Evolutionary conservation across 64 coral and sea anemone species (phyloP), one percentile per base, ranked within the genome.

Genomic region (Exaiptasia diaphana): DNA sequence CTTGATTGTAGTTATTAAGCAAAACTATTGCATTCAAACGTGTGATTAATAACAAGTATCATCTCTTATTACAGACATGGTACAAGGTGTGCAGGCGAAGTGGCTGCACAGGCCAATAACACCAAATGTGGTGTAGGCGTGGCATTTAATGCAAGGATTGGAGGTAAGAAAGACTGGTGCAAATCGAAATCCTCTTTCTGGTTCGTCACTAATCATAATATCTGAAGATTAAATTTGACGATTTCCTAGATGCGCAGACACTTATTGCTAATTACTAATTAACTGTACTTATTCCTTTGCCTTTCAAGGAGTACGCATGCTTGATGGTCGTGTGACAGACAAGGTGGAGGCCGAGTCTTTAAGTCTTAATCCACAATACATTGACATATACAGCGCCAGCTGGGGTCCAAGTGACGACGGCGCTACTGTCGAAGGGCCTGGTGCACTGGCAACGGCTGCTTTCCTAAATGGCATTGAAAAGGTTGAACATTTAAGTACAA

Each of bases 301-400:
- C n/a, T n/a, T n/a, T n/a, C n/a, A n/a, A 99, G 95, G 95, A 73
- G 95, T 99, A 14, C 95, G 95, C 38, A 99, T 99, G 95, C 80
- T 99, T 20, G 95, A 99, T 50, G 95, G 95, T 23, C 95, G 95
- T 29, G 95, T 99, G 46, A 99, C 95, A 24, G 95, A 99, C 43
- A 99, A 99, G 82, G 95, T 99, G 8, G 95, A 99, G 72, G 95
- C 95, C 4, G 95, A 91, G 32, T 99, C 95, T 20, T 67, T 99
- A 9, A 99, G 95, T 63, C 95, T 99, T 56, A 99, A 99, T 77
- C 95, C 95, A 25, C 95, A 99, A 31, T 99, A 93, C 43, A 99
- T 99, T 30, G 95, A 99, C 41, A 92, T 99, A 34, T 99, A 89
- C 58, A 93, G 90, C 36, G 95, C 95, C 37, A 92, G 89, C 27